A percentile compares a stretch with the other conserved stretches of the same genome.
phyloP scores from a whole-genome alignment of 2,888 invertebrate genomes.

The Nebria salina region DNA sequence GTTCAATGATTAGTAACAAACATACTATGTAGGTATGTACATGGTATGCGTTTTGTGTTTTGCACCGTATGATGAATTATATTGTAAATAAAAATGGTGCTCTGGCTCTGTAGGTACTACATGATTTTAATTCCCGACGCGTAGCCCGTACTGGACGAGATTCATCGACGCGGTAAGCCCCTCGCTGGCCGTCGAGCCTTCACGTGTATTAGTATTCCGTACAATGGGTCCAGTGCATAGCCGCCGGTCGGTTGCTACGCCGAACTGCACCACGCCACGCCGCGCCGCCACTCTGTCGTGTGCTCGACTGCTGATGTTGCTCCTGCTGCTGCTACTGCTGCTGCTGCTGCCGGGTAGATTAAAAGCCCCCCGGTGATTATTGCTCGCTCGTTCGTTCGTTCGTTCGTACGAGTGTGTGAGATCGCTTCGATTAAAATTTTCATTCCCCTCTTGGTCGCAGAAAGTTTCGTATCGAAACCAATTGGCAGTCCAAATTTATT shows the following conservation, averaged over 20 bases:
- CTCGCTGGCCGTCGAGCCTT: neutral
- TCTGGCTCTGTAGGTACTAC: neutral
- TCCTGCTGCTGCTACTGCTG: neutral
- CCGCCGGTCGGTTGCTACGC: neutral
- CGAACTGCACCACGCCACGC: too few relatives aligned
- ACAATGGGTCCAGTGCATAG: neutral
- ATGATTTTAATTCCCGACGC: neutral
- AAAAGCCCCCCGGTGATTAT: slow-evolving; percentile 1
- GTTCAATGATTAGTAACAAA: neutral
- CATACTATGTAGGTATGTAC: neutral
- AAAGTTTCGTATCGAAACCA: neutral
- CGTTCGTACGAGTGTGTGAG: neutral
- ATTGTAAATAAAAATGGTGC: neutral
- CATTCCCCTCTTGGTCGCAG: neutral
- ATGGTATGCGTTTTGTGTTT: too few relatives aligned
- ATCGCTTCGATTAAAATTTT: neutral
- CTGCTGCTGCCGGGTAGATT: slow-evolving; percentile 1
- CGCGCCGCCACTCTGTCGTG: neutral
- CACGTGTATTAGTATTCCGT: neutral
- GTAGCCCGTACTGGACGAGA: neutral
- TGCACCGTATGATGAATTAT: neutral
- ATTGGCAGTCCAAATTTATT: neutral
- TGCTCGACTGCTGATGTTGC: neutral
- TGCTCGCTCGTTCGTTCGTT: neutral
- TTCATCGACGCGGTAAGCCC: neutral